Evolutionary conservation across 2,797 vertebrate genomes (phyloP).

Genomic region (Sebastes aleutianus): DNA sequence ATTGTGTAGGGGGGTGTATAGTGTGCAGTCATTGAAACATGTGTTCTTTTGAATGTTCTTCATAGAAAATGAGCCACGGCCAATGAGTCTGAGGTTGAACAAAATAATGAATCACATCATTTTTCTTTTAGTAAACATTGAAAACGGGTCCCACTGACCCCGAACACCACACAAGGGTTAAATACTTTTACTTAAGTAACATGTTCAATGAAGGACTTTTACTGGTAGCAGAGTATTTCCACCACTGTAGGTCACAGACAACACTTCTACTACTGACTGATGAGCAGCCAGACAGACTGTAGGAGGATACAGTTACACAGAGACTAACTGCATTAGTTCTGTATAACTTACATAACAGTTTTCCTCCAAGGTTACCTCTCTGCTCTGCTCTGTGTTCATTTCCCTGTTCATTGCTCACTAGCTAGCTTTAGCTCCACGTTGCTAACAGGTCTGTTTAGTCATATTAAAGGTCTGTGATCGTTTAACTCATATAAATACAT

Average conservation of each 20-base stretch:
- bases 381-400: too few species aligned
- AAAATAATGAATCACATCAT: too few species aligned
- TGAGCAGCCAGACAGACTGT: neutral
- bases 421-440: conserved; percentile 12
- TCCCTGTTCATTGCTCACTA: neutral
- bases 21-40: too few species aligned
- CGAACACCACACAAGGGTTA: too few species aligned
- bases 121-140: too few species aligned
- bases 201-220: neutral
- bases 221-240: neutral
- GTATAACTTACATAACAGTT: neutral
- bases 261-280: too few species aligned
- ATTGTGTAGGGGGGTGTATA: too few species aligned
- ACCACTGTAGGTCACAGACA: neutral
- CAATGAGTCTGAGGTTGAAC: too few species aligned
- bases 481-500: fast-evolving
- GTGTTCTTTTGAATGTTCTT: too few species aligned
- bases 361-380: neutral
- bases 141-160: too few species aligned
- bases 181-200: neutral
- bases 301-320: neutral
- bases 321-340: fast-evolving
- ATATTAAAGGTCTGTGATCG: neutral
- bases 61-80: too few species aligned
- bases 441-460: neutral